phyloP scores from a whole-genome alignment of 2,113 vertebrate genomes.

The Talpa occidentalis region DNA sequence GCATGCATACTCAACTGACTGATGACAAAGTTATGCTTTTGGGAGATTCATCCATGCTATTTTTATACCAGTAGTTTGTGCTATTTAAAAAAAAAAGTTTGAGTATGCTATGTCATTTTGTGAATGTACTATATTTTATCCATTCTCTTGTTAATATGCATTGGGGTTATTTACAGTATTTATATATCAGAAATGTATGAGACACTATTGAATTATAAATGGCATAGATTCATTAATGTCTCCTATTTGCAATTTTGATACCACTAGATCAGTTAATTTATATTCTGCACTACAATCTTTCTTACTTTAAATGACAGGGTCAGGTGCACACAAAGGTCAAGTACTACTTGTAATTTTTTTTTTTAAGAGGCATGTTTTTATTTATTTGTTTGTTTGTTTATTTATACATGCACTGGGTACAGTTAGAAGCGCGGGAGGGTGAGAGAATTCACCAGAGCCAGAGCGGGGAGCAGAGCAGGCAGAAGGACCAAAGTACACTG shows the following conservation, averaged over 20 bases:
- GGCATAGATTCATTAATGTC: not conserved
- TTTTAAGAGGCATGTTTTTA: too few relatives aligned
- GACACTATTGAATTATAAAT: conserved; percentile 9
- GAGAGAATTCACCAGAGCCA: too few relatives aligned
- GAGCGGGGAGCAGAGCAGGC: too few relatives aligned
- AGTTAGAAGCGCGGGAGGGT: too few relatives aligned
- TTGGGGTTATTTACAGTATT: not conserved
- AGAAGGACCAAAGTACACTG: too few relatives aligned
- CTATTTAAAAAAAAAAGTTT: not conserved
- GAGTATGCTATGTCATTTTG: not conserved
- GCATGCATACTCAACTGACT: not conserved
- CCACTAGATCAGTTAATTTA: not conserved
- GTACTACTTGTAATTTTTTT: not conserved
- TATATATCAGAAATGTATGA: not conserved
- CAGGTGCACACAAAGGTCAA: not conserved
- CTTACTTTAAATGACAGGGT: not conserved
- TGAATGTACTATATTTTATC: not conserved
- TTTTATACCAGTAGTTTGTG: not conserved
- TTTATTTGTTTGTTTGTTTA: too few relatives aligned
- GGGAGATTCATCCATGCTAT: not conserved
- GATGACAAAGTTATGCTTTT: not conserved
- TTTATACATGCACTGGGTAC: too few relatives aligned
- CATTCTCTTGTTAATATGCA: not conserved
- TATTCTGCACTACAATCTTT: not conserved
- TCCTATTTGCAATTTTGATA: conserved; percentile 19